Conservation (phyloP, 2,888 invertebrate species). For the Acanthosepion lycidas region DNA sequence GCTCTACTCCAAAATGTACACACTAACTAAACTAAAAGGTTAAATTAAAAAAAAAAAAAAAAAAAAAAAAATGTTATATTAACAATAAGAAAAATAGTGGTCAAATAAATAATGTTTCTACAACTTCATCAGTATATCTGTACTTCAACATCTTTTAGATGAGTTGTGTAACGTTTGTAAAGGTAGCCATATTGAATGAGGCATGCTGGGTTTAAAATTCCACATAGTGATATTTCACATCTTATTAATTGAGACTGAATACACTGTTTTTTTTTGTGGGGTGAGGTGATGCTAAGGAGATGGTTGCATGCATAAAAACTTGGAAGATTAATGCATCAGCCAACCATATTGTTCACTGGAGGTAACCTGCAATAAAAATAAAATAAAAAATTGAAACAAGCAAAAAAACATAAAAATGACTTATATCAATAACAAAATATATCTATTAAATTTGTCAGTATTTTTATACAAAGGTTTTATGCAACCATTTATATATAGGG, state of each 20-base stretch:
- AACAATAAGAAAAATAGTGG: too few relatives aligned
- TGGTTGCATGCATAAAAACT: neutral
- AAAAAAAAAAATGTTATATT: neutral
- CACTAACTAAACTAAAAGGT: neutral
- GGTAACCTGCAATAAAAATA: neutral
- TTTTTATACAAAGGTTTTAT: too few relatives aligned
- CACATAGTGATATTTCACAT: neutral
- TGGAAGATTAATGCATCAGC: neutral
- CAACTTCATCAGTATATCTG: neutral
- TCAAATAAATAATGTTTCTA: neutral
- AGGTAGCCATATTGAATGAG: neutral
- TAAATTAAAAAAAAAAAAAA: neutral
- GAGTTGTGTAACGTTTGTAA: neutral
- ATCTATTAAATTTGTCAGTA: too few relatives aligned
- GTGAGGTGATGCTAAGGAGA: neutral
- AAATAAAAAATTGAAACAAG: too few relatives aligned
- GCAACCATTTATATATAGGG: too few relatives aligned
- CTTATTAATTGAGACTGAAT: neutral
- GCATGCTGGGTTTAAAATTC: neutral
- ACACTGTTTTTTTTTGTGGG: neutral
- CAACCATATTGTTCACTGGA: neutral
- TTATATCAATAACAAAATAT: neutral
- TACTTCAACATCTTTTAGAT: neutral
- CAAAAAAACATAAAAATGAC: neutral
- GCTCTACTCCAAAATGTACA: neutral